phyloP scores from a whole-genome alignment of 2,113 vertebrate species.

The Petrocephalus microphthalmus region DNA sequence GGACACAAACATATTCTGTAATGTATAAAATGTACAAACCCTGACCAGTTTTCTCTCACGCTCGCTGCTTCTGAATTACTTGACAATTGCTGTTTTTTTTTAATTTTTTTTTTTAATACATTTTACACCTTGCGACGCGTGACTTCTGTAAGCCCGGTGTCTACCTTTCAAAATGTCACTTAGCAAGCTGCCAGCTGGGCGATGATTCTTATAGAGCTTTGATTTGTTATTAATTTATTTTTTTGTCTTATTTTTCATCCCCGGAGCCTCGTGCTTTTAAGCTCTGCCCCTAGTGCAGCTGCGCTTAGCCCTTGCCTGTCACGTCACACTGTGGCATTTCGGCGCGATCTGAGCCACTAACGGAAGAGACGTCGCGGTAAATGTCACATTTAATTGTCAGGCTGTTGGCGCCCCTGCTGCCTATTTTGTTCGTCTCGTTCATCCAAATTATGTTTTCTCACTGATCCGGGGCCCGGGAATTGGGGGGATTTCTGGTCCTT shows the following conservation, averaged over 20 bases:
- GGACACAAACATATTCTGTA: neutral
- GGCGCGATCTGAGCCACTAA: neutral
- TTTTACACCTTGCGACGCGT: neutral
- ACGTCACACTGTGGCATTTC: neutral
- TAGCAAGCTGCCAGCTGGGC: neutral
- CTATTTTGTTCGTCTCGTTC: neutral
- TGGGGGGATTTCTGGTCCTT: neutral
- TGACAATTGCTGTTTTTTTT: neutral
- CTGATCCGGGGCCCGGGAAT: neutral
- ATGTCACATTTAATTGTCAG: neutral
- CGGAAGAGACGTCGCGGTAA: neutral
- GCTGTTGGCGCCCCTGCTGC: neutral
- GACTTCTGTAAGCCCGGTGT: neutral
- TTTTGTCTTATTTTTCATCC: neutral
- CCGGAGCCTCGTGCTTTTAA: neutral
- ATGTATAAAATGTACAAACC: neutral
- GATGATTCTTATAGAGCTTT: neutral
- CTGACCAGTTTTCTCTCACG: neutral
- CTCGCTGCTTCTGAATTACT: neutral
- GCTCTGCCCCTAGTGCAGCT: neutral
- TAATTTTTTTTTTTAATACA: neutral
- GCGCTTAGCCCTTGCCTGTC: neutral
- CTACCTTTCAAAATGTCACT: neutral
- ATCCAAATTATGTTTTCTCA: neutral
- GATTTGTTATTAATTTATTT: neutral